Percentiles rank a stretch among this genome's conserved stretches.
Evolutionary conservation across 2,888 invertebrate species (phyloP).

Genomic region (Eretmocerus hayati): DNA sequence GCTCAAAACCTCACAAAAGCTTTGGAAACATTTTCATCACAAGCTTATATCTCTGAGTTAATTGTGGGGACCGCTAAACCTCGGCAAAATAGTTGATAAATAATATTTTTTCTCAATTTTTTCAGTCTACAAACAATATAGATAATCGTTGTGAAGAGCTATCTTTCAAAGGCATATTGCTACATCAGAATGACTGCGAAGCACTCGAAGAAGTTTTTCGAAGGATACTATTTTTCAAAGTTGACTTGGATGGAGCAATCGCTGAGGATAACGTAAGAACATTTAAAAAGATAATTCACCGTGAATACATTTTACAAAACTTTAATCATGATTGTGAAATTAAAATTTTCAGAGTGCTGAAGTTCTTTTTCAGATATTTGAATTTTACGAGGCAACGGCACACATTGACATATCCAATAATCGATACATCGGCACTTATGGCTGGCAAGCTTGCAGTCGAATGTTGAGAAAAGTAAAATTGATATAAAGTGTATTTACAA

Average conservation of each 20-base stretch:
- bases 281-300: constrained; percentile 26
- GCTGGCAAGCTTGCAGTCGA: constrained; percentile 77
- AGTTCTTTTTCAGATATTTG: constrained; percentile 84
- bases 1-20: too few species aligned
- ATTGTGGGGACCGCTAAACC: too few species aligned
- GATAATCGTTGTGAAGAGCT: constrained; percentile 56
- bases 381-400: constrained; percentile 77
- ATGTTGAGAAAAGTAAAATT: constrained; percentile 66
- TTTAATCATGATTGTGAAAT: not conserved
- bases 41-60: too few species aligned
- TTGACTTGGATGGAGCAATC: constrained; percentile 63
- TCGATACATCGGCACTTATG: constrained; percentile 65
- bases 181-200: constrained; percentile 66
- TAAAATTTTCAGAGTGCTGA: constrained; percentile 49
- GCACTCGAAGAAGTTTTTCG: constrained; percentile 77
- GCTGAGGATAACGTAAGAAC: constrained; percentile 66
- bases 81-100: too few species aligned
- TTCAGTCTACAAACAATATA: constrained; percentile 44
- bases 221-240: constrained; percentile 63
- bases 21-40: too few species aligned
- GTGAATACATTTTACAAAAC: not conserved
- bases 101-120: not conserved
- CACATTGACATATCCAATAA: constrained; percentile 72
- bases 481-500: not conserved
- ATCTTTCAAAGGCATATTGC: constrained; percentile 53